phyloP scores from a whole-genome alignment of 2,797 vertebrate genomes.

The Lindbergichthys nudifrons region DNA sequence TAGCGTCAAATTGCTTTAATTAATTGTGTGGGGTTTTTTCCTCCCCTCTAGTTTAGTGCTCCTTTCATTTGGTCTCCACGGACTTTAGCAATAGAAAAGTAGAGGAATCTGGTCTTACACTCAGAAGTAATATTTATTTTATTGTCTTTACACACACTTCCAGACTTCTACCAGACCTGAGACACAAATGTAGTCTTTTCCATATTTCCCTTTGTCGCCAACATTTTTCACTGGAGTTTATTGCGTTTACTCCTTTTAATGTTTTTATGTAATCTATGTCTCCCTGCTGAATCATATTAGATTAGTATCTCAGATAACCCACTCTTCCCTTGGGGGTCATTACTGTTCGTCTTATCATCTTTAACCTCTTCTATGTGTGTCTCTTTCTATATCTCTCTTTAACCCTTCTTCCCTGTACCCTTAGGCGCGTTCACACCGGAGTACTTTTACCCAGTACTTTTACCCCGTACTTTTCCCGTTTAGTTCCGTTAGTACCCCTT shows the following conservation, averaged over 20 bases:
- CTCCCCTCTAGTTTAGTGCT: conserved; percentile 12
- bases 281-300: conserved; percentile 38
- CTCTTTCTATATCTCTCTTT: conserved; percentile 1
- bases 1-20: conserved; percentile 69
- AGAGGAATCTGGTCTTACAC: background rate
- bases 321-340: conserved; percentile 28
- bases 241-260: conserved; percentile 25
- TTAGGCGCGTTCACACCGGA: no score
- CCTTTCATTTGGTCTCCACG: conserved; percentile 24
- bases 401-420: conserved; percentile 11
- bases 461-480: no score
- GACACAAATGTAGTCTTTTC: background rate
- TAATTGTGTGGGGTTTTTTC: conserved; percentile 61
- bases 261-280: conserved; percentile 41
- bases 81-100: background rate
- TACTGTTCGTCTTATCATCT: conserved; percentile 44
- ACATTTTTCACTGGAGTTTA: conserved; percentile 8
- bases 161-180: background rate
- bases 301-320: conserved; percentile 40
- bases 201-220: background rate
- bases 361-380: conserved; percentile 32
- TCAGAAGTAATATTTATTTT: conserved; percentile 1
- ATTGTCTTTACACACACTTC: background rate
- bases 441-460: no score
- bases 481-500: no score